Evolutionary conservation across 2,113 vertebrate genomes (phyloP).

Genomic region (Lontra canadensis): DNA sequence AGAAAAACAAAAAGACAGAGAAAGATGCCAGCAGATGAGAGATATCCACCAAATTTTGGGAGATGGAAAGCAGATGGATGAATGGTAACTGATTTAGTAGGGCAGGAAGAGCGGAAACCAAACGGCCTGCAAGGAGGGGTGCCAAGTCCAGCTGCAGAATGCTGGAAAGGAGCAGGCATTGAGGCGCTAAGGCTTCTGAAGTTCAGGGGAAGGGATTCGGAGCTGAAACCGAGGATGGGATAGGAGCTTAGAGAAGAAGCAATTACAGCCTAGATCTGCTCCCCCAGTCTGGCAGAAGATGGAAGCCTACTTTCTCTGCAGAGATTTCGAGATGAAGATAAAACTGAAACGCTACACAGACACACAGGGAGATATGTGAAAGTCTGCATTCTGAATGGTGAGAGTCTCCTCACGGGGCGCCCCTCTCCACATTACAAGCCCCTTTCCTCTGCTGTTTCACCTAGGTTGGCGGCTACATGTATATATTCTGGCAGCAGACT

Average conservation of each 20-base stretch:
- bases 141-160: background rate
- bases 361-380: background rate
- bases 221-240: background rate
- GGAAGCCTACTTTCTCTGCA: background rate
- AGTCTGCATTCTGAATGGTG: background rate
- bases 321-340: background rate
- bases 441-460: background rate
- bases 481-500: background rate
- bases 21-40: slow-evolving; percentile 31
- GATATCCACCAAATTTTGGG: background rate
- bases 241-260: background rate
- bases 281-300: background rate
- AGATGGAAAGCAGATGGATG: slow-evolving; percentile 48
- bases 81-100: background rate
- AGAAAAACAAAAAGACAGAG: slow-evolving; percentile 26
- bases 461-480: background rate
- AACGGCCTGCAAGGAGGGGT: background rate
- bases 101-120: background rate
- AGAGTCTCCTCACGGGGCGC: background rate
- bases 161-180: background rate
- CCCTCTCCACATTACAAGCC: background rate
- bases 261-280: background rate
- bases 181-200: background rate
- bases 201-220: background rate
- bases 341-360: background rate